Base-by-base conservation (phyloP, 2,797 vertebrate species). In the Pyrocephalus nanus region DNA sequence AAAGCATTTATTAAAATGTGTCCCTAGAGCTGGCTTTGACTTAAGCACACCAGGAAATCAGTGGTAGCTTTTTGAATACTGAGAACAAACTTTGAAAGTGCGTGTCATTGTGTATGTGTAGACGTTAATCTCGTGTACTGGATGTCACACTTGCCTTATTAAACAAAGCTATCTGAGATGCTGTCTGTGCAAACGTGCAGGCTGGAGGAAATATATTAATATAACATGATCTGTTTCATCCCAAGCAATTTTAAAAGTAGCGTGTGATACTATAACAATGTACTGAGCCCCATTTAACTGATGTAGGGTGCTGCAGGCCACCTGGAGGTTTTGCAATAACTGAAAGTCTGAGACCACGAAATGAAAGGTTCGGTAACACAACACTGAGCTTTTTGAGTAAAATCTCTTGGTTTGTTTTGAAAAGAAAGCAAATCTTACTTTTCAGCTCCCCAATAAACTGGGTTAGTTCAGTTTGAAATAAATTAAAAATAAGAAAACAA, bases 31-130 rank as follows among this genome's bases (percentile, higher is more conserved):
- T 83, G 84, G 55, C 67, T 92, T 70, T 65, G 55, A 88, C 67
- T 80, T 77, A 73, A 78, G 40, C 82, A 75, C 8, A 17, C 20
- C 73, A 85, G 86, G 80, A 95, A 94, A 92, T 32, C 70, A 42
- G 58, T n/a, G 34, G 55, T 17, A 88, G 80, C 17, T 51, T 88
- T 92, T 29, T 92, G 71, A 96, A 95, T 81, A 70, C 45, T 47
- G 50, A 93, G 83, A 73, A 90, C 81, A 91, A 69, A 25, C 8
- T 61, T 30, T 71, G 45, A 22, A 84, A 70, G 10, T 30, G 66
- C 15, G 0, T 22, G 72, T 38, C 20, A 38, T 22, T 61, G 54
- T 77, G 32, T 60, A 66, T 3, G 25, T 27, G n/a, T 6, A 90
- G 71, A 57, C 2, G 4, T 66, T 32, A 72, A 66, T 75, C 79